Conservation (phyloP, 2,888 invertebrate species). For the Drosophila barbarae region DNA sequence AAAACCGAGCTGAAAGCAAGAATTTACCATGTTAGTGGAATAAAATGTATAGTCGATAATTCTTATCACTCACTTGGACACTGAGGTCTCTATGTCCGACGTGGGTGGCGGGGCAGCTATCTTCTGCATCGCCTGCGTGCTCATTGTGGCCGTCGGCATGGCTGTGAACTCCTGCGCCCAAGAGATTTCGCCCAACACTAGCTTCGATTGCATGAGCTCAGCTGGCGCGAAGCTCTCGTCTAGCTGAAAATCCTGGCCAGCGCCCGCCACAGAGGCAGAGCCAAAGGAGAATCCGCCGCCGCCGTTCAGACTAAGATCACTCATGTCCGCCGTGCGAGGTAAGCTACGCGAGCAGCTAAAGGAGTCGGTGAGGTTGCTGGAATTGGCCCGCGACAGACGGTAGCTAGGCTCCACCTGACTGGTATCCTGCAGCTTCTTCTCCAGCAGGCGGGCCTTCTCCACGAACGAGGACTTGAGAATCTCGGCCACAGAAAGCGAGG, state of each 20-base stretch:
- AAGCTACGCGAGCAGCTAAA: conserved; percentile 66
- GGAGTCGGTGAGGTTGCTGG: conserved; percentile 50
- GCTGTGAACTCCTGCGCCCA: conserved; percentile 78
- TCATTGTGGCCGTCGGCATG: conserved; percentile 74
- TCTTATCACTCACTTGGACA: conserved; percentile 58
- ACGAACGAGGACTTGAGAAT: conserved; percentile 77
- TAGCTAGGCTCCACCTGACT: conserved; percentile 15
- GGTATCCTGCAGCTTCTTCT: conserved; percentile 39
- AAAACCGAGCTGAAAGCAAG: conserved; percentile 63
- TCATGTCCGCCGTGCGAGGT: conserved; percentile 77
- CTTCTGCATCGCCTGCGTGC: conserved; percentile 67
- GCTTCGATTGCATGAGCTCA: conserved; percentile 76
- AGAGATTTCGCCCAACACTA: conserved; percentile 75
- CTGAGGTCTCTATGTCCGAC: conserved; percentile 55
- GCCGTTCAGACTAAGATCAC: conserved; percentile 61
- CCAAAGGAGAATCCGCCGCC: conserved; percentile 61
- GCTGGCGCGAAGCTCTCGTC: conserved; percentile 74
- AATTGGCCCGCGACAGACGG: conserved; percentile 15
- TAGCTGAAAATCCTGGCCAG: conserved; percentile 22
- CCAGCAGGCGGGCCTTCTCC: conserved; percentile 73
- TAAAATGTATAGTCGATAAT: too few species aligned
- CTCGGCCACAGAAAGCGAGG: conserved; percentile 73
- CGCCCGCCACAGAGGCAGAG: conserved; percentile 22
- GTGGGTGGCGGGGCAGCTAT: conserved; percentile 34
- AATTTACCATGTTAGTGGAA: background rate